Conservation (phyloP, 2,113 vertebrate genomes). For the Salvelinus sp. region DNA sequence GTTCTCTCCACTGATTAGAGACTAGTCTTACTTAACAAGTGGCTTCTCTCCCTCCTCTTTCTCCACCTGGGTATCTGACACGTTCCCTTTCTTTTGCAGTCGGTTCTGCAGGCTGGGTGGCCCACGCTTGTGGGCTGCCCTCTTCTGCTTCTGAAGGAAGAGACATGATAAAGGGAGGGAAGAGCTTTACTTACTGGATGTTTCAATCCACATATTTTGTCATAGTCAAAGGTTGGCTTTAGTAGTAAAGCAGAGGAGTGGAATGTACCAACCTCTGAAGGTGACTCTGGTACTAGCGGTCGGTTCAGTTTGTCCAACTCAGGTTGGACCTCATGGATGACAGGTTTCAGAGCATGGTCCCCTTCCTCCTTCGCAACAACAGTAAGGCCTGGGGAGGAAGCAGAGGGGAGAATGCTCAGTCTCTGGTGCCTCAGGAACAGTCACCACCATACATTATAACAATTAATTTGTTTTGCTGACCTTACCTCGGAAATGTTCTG, state of each 20-base stretch:
- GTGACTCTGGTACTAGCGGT: conserved; percentile 47
- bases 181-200: not conserved
- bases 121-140: conserved; percentile 69
- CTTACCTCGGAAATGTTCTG: conserved; percentile 80
- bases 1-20: not conserved
- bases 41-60: conserved; percentile 50
- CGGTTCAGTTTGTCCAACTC: conserved; percentile 60
- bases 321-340: conserved; percentile 47
- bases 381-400: conserved; percentile 58
- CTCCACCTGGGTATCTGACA: conserved; percentile 24
- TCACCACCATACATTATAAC: not conserved
- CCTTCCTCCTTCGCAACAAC: conserved; percentile 44
- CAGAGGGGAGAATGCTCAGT: not conserved
- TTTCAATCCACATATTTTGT: not conserved
- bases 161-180: conserved; percentile 16
- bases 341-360: conserved; percentile 56
- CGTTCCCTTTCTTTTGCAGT: conserved; percentile 53
- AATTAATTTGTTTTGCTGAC: not conserved
- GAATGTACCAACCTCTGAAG: conserved; percentile 71
- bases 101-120: conserved; percentile 72
- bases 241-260: not conserved
- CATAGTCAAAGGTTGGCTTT: not conserved
- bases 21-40: conserved; percentile 73
- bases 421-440: not conserved
- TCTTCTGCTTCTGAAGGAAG: conserved; percentile 64